These are phyloP conservation scores for Enteromius anoplus DNA, from an alignment of 2,797 vertebrate genomes.

Conservation along the genomic window DNA sequence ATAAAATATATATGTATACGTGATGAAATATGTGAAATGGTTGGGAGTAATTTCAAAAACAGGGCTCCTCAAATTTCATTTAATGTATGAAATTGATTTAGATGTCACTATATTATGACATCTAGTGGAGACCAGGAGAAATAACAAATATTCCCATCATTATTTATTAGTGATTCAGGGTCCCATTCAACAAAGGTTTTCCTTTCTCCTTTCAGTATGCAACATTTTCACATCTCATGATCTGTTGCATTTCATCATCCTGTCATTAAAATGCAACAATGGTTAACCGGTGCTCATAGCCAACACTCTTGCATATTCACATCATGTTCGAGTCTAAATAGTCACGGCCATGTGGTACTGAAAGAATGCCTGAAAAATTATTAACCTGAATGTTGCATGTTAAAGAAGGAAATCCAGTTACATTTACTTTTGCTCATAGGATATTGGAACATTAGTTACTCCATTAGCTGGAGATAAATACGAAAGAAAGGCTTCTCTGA, in stretches of 20 bases:
- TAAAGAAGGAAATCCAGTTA: background rate
- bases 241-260: background rate
- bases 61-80: background rate
- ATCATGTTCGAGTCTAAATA: background rate
- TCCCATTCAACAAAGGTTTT: background rate
- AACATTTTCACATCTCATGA: background rate
- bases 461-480: background rate
- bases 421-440: background rate
- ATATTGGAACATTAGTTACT: background rate
- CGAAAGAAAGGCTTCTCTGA: background rate
- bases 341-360: background rate
- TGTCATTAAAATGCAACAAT: conserved; percentile 2
- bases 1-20: no score
- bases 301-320: background rate
- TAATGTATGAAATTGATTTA: background rate
- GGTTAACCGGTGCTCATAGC: background rate
- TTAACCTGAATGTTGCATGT: background rate
- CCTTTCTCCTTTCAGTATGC: background rate
- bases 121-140: conserved; percentile 9
- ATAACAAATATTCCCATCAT: background rate
- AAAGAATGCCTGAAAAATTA: background rate
- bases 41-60: background rate
- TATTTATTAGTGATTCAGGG: background rate
- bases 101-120: background rate
- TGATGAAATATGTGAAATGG: background rate